phyloP scores from a whole-genome alignment of 2,113 vertebrate species.

The Hippopotamus amphibius region DNA sequence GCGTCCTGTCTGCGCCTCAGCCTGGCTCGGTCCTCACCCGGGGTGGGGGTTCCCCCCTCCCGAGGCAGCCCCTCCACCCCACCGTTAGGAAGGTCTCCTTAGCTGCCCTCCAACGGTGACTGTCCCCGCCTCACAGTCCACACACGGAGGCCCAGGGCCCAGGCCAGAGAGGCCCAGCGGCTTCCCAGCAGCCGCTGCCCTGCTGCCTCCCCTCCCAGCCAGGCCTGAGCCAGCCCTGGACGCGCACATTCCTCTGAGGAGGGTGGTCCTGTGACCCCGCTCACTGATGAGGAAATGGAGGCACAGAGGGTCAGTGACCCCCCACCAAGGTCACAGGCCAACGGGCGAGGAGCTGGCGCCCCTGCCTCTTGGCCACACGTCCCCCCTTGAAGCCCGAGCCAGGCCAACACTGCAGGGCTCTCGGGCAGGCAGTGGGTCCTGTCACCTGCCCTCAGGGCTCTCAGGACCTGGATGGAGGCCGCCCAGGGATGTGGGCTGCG shows the following conservation, averaged over 20 bases:
- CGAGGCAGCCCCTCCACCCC: not conserved
- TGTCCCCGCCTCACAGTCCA: too few species aligned
- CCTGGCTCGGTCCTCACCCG: not conserved
- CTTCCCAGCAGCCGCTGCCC: not conserved
- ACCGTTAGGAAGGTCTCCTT: not conserved
- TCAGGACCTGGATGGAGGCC: not conserved
- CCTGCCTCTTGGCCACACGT: not conserved
- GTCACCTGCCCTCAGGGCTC: not conserved
- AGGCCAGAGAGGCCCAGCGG: not conserved
- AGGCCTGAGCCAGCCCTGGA: not conserved
- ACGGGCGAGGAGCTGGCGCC: not conserved
- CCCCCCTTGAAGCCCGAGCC: not conserved
- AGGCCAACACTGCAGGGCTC: not conserved
- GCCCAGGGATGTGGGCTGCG: not conserved
- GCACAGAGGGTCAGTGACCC: not conserved
- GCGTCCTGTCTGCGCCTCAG: not conserved
- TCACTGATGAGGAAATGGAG: rapidly evolving
- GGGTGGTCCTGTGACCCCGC: not conserved
- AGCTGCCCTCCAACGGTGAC: too few species aligned
- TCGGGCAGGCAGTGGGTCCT: rapidly evolving
- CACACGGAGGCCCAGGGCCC: not conserved
- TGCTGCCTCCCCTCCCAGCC: not conserved
- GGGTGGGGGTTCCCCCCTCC: not conserved
- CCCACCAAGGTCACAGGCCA: not conserved
- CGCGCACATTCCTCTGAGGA: not conserved